Conservation (phyloP, 2,113 vertebrate genomes). For the Silurus meridionalis region DNA sequence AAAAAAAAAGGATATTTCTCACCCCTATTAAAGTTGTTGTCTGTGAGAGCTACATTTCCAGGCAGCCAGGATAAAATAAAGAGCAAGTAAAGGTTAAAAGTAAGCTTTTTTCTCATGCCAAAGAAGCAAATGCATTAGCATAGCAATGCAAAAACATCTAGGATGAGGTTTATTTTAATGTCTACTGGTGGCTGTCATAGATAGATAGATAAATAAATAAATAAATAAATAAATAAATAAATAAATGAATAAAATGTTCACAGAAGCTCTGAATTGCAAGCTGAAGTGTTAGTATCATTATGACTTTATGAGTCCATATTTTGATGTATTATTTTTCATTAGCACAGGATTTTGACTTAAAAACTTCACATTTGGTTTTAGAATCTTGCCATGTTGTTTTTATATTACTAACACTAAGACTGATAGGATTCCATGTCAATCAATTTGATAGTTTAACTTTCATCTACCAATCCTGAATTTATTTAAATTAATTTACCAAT, state of each 20-base stretch:
- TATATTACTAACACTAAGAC: not conserved
- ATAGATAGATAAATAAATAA: not conserved
- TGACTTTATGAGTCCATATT: not conserved
- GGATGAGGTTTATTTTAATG: not conserved
- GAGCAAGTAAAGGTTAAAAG: not conserved
- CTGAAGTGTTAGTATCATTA: not conserved
- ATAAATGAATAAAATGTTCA: not conserved
- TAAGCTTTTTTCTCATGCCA: not conserved
- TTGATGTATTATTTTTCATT: not conserved
- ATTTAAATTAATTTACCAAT: not conserved
- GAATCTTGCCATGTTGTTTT: not conserved
- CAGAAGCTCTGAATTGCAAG: not conserved
- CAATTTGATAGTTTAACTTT: not conserved
- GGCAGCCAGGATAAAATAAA: not conserved
- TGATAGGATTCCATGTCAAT: not conserved
- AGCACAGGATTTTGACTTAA: not conserved
- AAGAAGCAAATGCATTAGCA: not conserved
- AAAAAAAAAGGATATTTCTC: not conserved
- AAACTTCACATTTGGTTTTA: not conserved
- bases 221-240: no score
- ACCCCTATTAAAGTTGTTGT: not conserved
- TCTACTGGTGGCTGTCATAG: not conserved
- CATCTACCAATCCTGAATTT: not conserved
- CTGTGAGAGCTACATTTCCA: not conserved
- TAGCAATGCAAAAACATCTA: slow-evolving; percentile 9